A percentile compares a stretch with the other conserved stretches of the same genome.
Evolutionary conservation across 2,113 vertebrate species (phyloP).

Genomic region (Tympanuchus pallidicinctus): DNA sequence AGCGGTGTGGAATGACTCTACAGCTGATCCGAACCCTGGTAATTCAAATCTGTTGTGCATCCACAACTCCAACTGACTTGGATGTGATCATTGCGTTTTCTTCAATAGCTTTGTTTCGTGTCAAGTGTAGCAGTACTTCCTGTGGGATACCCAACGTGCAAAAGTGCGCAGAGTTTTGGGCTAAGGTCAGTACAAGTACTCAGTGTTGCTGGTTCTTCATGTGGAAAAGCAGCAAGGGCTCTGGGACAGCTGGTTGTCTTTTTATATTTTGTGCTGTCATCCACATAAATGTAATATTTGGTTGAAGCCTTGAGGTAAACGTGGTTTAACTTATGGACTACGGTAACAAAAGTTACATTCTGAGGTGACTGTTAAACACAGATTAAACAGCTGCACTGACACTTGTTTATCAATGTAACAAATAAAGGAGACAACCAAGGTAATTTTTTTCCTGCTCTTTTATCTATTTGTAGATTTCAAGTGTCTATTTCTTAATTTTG

Average conservation of each 20-base stretch:
- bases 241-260: not conserved
- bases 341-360: not conserved
- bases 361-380: not conserved
- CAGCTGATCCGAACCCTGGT: not conserved
- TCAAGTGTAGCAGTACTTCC: not conserved
- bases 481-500: not conserved
- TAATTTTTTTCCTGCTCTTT: not conserved
- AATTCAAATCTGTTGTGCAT: not conserved
- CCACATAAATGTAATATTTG: not conserved
- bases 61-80: not conserved
- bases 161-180: fast-evolving
- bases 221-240: not conserved
- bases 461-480: not conserved
- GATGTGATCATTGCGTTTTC: not conserved
- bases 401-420: not conserved
- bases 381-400: not conserved
- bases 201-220: not conserved
- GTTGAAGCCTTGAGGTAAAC: not conserved
- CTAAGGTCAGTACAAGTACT: fast-evolving
- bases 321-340: not conserved
- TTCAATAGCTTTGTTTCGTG: not conserved
- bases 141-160: not conserved
- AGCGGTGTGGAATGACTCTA: not conserved
- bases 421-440: not conserved
- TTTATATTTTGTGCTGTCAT: not conserved